A percentile compares a stretch with the other conserved stretches of the same genome.
phyloP scores from a whole-genome alignment of 1,140 invertebrate species.

The Lysiphlebus fabarum region DNA sequence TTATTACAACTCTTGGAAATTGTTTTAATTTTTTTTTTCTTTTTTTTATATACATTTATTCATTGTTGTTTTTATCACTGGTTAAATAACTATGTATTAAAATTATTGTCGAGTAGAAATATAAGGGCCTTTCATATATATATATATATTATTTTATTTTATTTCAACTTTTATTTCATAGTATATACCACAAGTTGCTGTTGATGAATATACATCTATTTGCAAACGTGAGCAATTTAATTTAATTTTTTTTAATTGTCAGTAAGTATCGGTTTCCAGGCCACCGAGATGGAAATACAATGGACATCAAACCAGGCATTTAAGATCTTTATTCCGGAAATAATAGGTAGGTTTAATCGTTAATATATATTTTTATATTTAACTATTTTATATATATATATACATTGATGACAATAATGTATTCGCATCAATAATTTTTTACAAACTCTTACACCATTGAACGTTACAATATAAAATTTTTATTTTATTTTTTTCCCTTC shows the following conservation, averaged over 20 bases:
- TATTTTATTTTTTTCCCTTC: constrained; percentile 13
- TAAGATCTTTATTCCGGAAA: constrained; percentile 23
- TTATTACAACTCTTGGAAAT: not conserved
- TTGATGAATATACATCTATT: not conserved
- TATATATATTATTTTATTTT: too few relatives aligned
- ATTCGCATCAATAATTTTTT: not conserved
- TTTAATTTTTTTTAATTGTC: constrained; percentile 21
- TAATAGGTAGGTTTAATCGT: constrained; percentile 23
- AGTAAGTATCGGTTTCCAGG: constrained; percentile 20
- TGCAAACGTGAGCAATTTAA: constrained; percentile 19
- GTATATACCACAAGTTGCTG: not conserved
- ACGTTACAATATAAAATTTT: constrained; percentile 5
- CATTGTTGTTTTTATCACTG: too few relatives aligned
- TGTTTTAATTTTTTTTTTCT: constrained; percentile 2
- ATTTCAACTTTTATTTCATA: not conserved
- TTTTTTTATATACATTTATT: not conserved
- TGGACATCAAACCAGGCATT: not conserved
- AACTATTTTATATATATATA: not conserved
- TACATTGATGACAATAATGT: constrained; percentile 14
- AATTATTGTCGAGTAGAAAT: too few relatives aligned
- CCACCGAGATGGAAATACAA: constrained; percentile 19
- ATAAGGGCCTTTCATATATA: too few relatives aligned
- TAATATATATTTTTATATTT: constrained; percentile 12
- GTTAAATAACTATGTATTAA: too few relatives aligned
- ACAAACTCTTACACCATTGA: constrained; percentile 13